A percentile compares a stretch with the other conserved stretches of the same genome.
phyloP scores from a whole-genome alignment of 53 echinoderm and acorn worm species.

The Zoroaster sp. region DNA sequence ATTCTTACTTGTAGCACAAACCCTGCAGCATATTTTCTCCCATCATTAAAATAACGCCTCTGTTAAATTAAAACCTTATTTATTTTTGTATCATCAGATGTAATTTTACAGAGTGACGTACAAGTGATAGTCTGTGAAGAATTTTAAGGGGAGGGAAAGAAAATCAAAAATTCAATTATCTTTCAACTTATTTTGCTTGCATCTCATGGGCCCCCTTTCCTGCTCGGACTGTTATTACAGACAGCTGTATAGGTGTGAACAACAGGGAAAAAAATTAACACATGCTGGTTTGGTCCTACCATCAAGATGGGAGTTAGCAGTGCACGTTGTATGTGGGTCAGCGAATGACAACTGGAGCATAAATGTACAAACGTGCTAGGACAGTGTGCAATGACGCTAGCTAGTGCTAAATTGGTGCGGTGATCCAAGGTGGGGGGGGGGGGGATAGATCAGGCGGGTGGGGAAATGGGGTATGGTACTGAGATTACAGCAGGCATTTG shows the following conservation, averaged over 20 bases:
- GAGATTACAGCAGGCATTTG: not conserved
- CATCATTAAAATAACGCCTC: not conserved
- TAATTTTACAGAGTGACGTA: not conserved
- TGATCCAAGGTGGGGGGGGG: not conserved
- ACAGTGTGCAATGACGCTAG: conserved; percentile 29
- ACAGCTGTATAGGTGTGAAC: conserved; percentile 51
- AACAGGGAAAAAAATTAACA: conserved; percentile 49
- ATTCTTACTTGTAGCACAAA: no score
- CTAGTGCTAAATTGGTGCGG: conserved; percentile 43
- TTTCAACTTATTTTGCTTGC: not conserved
- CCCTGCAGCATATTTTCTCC: no score
- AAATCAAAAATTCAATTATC: conserved; percentile 32
- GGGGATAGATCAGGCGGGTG: not conserved
- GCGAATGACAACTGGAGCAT: conserved; percentile 26
- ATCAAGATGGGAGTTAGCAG: not conserved
- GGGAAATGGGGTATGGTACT: not conserved
- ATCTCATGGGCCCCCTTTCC: not conserved
- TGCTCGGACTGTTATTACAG: conserved; percentile 41
- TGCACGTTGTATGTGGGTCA: conserved; percentile 42
- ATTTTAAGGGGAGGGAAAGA: not conserved
- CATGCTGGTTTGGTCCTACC: conserved; percentile 29
- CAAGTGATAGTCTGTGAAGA: not conserved
- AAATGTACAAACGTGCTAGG: conserved; percentile 42
- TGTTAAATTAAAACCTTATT: not conserved
- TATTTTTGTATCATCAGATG: not conserved